These are phyloP conservation scores for Pristionchus fissidentatus DNA, from an alignment of 2,888 invertebrate species.

Conservation along the genomic window DNA sequence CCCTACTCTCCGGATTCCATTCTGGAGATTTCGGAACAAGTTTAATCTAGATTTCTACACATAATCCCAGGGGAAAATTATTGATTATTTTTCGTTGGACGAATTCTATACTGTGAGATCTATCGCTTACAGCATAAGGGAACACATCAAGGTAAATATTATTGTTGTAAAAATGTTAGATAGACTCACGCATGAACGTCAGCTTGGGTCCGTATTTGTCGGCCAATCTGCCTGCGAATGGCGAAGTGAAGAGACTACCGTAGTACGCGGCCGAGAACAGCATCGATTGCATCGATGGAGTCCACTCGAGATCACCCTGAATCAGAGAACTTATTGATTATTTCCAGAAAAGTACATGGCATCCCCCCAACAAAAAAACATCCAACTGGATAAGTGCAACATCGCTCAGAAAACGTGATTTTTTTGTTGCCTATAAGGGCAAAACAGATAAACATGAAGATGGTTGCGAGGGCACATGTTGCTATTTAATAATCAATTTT, in stretches of 20 bases:
- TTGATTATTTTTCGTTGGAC: no score
- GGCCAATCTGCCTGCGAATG: constrained; percentile 34
- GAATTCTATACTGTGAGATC: no score
- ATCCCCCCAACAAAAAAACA: not conserved
- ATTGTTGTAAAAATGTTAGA: not conserved
- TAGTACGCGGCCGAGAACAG: constrained; percentile 42
- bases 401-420: not conserved
- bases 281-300: constrained; percentile 46
- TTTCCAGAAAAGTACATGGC: not conserved
- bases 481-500: no score
- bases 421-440: no score
- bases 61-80: no score
- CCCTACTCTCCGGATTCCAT: no score
- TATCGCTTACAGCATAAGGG: no score
- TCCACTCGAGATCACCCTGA: constrained; percentile 45
- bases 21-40: no score
- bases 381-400: not conserved
- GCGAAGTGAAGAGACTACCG: constrained; percentile 41
- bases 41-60: no score
- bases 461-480: not conserved
- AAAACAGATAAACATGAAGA: not conserved
- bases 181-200: constrained; percentile 30
- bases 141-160: no score
- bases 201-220: constrained; percentile 44
- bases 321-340: not conserved